These are phyloP conservation scores for Corythaeola cristata DNA, from an alignment of 2,113 vertebrate genomes.

Conservation along the genomic window DNA sequence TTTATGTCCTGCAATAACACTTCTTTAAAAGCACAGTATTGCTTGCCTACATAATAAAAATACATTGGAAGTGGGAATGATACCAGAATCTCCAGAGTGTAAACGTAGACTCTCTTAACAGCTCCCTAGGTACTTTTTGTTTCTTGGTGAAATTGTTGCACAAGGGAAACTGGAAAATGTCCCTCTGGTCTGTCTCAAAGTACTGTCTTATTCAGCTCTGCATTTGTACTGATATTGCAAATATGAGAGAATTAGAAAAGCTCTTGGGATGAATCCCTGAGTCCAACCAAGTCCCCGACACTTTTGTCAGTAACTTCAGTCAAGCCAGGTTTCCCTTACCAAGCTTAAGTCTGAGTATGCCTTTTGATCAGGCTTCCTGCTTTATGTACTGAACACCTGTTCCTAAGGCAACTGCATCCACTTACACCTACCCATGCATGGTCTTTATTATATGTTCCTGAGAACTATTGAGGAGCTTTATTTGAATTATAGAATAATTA, in stretches of 20 bases:
- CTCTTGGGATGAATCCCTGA: neutral
- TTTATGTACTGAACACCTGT: slow-evolving; percentile 35
- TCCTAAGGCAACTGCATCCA: slow-evolving; percentile 67
- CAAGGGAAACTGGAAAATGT: neutral
- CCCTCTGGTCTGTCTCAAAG: neutral
- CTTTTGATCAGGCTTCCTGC: slow-evolving; percentile 1
- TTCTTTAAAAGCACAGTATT: neutral
- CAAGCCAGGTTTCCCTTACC: neutral
- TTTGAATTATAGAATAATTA: slow-evolving; percentile 56
- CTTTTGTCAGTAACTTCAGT: neutral
- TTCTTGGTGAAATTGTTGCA: neutral
- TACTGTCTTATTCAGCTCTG: neutral
- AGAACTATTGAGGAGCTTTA: neutral
- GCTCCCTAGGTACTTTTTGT: neutral
- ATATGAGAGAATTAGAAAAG: neutral
- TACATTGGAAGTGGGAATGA: neutral
- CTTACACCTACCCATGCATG: slow-evolving; percentile 58
- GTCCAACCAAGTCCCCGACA: neutral
- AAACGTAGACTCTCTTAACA: neutral
- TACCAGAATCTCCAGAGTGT: neutral
- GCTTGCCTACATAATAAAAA: neutral
- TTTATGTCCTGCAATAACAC: neutral
- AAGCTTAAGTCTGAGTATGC: slow-evolving; percentile 2
- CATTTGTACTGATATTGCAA: neutral
- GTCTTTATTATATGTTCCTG: slow-evolving; percentile 12